Percentiles rank a stretch among this genome's conserved stretches.
These are phyloP conservation scores for Acrocyrtus sp. DNA, from an alignment of 2,888 invertebrate genomes.

Conservation along the genomic window DNA sequence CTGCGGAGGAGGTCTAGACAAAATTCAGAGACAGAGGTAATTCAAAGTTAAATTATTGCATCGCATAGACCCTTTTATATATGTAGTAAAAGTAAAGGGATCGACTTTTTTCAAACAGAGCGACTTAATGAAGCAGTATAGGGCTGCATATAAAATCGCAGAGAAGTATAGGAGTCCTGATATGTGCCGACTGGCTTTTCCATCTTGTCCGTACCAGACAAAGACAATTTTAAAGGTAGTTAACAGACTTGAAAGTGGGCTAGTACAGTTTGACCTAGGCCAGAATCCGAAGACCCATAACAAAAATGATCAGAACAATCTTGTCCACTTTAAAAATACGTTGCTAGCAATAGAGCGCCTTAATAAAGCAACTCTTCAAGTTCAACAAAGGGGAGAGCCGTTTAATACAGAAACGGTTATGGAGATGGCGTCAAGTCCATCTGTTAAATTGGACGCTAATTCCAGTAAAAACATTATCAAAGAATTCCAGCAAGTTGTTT, in stretches of 20 bases:
- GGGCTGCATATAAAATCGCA: slow-evolving; percentile 35
- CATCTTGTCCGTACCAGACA: slow-evolving; percentile 32
- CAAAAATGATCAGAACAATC: background rate
- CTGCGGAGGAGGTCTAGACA: background rate
- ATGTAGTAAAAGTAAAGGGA: background rate
- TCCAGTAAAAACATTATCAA: slow-evolving; percentile 34
- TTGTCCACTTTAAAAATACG: slow-evolving; percentile 32
- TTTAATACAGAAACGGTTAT: slow-evolving; percentile 26
- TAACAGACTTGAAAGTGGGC: slow-evolving; percentile 26
- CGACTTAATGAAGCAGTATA: slow-evolving; percentile 29
- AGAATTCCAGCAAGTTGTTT: slow-evolving; percentile 37
- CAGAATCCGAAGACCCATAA: background rate
- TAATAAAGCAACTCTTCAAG: slow-evolving; percentile 34
- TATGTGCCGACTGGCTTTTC: slow-evolving; percentile 14
- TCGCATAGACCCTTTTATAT: too few relatives aligned
- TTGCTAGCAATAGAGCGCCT: slow-evolving; percentile 46
- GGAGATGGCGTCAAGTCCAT: slow-evolving; percentile 9
- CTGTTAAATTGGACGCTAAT: slow-evolving; percentile 1
- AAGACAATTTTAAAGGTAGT: slow-evolving; percentile 30
- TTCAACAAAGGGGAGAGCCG: slow-evolving; percentile 19
- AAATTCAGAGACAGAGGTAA: too few relatives aligned
- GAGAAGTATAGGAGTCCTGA: slow-evolving; percentile 36
- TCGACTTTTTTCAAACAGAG: slow-evolving; percentile 13
- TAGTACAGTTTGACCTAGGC: slow-evolving; percentile 12
- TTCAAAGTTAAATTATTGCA: slow-evolving; percentile 5